Percentiles rank a stretch among this genome's conserved stretches.
Conservation (phyloP, 23 tunicate genomes). For the Phallusia fumigata region DNA sequence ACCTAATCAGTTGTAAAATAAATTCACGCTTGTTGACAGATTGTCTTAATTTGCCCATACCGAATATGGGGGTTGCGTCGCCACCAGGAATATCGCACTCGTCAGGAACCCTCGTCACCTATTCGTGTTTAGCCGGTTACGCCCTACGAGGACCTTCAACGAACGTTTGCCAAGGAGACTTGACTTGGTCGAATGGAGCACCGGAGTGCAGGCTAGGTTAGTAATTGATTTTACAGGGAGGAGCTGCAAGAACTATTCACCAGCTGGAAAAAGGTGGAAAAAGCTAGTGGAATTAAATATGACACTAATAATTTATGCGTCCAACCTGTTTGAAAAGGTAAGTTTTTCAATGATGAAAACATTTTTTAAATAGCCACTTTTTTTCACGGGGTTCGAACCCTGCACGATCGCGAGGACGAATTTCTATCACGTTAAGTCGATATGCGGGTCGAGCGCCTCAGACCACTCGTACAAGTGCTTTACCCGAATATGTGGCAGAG, state of each 20-base stretch:
- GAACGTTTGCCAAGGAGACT: slow-evolving; percentile 1
- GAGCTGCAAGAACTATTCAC: not conserved
- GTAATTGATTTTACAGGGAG: not conserved
- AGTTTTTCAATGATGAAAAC: too few relatives aligned
- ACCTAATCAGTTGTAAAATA: too few relatives aligned
- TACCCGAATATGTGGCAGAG: not conserved
- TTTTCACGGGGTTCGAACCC: too few relatives aligned
- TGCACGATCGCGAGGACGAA: too few relatives aligned
- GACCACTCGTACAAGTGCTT: not conserved
- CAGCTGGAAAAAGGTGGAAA: too few relatives aligned
- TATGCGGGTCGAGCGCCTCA: not conserved
- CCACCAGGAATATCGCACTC: not conserved
- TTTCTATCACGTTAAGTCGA: not conserved
- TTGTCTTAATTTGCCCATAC: not conserved
- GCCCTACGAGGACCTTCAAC: not conserved
- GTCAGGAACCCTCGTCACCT: not conserved
- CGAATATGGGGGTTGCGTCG: not conserved
- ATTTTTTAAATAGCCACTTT: too few relatives aligned
- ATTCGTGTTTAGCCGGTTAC: not conserved
- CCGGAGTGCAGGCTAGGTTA: not conserved
- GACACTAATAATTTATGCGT: too few relatives aligned
- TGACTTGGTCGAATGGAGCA: not conserved
- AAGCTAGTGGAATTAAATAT: too few relatives aligned
- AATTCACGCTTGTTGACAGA: not conserved
- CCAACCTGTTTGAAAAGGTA: too few relatives aligned